These are phyloP conservation scores for Colossoma macropomum DNA, from an alignment of 2,113 vertebrate genomes.

Conservation along the genomic window DNA sequence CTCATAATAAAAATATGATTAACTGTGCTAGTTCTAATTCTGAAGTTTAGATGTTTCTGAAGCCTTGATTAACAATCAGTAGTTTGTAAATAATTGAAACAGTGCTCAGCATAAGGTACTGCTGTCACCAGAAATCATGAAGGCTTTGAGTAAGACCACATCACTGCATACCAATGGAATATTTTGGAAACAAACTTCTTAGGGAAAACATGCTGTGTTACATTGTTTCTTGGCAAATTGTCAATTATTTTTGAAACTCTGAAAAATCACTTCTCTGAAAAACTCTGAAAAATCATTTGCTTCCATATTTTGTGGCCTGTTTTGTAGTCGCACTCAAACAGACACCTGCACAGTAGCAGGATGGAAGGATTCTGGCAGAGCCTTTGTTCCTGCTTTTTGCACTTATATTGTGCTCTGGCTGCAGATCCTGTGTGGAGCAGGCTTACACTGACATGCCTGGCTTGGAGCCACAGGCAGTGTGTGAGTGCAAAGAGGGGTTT, in stretches of 20 bases:
- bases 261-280: too few relatives aligned
- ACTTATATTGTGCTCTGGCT: neutral
- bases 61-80: too few relatives aligned
- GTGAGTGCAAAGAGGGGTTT: neutral
- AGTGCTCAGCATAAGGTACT: too few relatives aligned
- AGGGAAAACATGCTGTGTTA: neutral
- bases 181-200: too few relatives aligned
- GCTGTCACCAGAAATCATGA: too few relatives aligned
- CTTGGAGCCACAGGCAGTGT: conserved; percentile 11
- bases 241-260: neutral
- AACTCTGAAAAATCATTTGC: too few relatives aligned
- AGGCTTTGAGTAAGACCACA: too few relatives aligned
- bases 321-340: neutral
- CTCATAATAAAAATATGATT: too few relatives aligned
- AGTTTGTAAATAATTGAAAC: too few relatives aligned
- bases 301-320: neutral
- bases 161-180: too few relatives aligned
- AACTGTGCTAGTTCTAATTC: too few relatives aligned
- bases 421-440: conserved; percentile 5
- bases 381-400: conserved; percentile 23
- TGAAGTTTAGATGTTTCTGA: too few relatives aligned
- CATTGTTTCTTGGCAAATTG: neutral
- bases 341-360: neutral
- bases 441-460: conserved; percentile 5
- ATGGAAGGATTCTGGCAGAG: neutral